Base-by-base conservation (phyloP, 1,140 invertebrate genomes). In the Penaeus indicus region DNA sequence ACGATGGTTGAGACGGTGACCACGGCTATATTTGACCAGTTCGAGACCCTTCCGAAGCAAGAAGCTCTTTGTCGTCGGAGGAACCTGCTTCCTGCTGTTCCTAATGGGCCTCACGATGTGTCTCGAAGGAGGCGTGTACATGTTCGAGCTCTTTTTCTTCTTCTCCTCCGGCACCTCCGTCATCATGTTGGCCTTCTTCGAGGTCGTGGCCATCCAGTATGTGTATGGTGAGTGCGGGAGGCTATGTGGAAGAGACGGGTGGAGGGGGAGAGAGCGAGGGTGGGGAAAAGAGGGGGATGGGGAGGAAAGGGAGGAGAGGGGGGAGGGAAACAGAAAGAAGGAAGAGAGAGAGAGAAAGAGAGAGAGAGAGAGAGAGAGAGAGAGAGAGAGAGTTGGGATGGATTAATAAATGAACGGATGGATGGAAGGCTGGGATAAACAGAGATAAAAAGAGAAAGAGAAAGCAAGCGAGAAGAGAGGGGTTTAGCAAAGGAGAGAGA, bases 151-250 rank as follows among this genome's bases (percentile, higher is more conserved):
- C 42, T 94, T 99, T 92, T 98, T 99, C 93, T 95, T 96, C 84
- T 99, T 98, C 92, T 98, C 98, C 0, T 98, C 98, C 3, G 97
- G 98, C 0, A 98, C 98, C 92, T 99, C 98, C 4, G 98, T 99
- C 93, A 92, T 99, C 25, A 95, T 99, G 82, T 98, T 98, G n/a
- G 98, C 99, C 21, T 96, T 99, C 92, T 98, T 87, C 1, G 85
- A 90, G 60, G 78, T 90, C 4, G 62, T 80, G 38, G 77, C 79
- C 27, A 62, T 90, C 25, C 62, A 72, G 4, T 81, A 86, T 64
- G 62, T 87, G 32, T 90, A 87, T 61, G 89, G 84, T 90, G 79
- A 87, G 89, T 84, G 32, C 78, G 38, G 38, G 38, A 67, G 62
- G 21, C 8, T 5, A 32, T 1, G 16, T 42, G 77, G 77, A 5